Evolutionary conservation across 1,140 invertebrate genomes (phyloP), one percentile per base, ranked within the genome.

Genomic region (Zaprionus nigranus): DNA sequence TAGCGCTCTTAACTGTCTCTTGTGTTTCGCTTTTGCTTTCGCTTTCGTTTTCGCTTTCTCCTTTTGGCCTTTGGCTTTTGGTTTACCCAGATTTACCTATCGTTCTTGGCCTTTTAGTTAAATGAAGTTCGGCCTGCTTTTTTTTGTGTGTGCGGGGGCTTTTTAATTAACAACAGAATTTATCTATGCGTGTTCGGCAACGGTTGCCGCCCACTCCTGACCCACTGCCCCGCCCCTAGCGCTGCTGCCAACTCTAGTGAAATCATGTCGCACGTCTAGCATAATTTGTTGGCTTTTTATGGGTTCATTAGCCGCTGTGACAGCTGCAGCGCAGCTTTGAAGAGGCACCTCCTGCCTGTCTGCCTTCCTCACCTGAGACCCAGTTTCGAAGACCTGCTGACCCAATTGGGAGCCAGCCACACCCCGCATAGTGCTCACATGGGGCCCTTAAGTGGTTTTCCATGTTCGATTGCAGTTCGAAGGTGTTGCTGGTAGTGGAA

Each of bases 161-260:
- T 74, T 90, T 90, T 90, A 90, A 90, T 90, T 90, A 90, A 90
- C 81, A 72, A 67, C 69, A 59, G 84, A 75, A 90, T 90, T 90
- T 90, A 90, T 90, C 70, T 90, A 60, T 82, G 71, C 83, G 79
- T 86, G 78, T 58, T 59, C 5, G 12, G 17, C 38, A 26, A 38
- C 56, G 43, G 30, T 20, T 40, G 15, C 38, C 5, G 6, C 34
- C 17, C 22, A 46, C 22, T 40, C 28, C 13, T 26, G 6, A 15
- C 15, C 20, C 56, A 12, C 9, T 15, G n/a, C n/a, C 36, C 38
- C 60, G 13, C 5, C 15, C 2, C 1, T 7, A 51, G 11, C 20
- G 28, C 26, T 3, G 38, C 56, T 36, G 15, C 1, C 17, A n/a
- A 17, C 1, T 46, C 40, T n/a, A 40, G n/a, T 46, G 46, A 74